These are phyloP conservation scores for Calyptomena viridis DNA, from an alignment of 2,113 vertebrate species.

Conservation along the genomic window DNA sequence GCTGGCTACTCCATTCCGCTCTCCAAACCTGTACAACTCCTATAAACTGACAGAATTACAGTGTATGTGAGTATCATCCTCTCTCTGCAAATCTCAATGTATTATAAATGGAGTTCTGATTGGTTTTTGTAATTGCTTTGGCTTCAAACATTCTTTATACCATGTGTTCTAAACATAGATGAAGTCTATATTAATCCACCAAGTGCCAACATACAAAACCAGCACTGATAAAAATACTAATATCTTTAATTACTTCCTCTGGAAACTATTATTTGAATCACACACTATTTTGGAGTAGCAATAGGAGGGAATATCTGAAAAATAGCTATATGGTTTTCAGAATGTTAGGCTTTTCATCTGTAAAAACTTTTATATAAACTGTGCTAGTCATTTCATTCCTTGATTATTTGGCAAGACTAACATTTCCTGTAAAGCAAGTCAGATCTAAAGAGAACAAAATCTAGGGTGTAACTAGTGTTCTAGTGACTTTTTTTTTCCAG, in stretches of 20 bases:
- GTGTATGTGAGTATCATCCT: not conserved
- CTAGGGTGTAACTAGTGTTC: not conserved
- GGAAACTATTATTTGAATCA: slow-evolving; percentile 13
- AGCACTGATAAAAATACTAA: not conserved
- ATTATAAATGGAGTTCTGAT: not conserved
- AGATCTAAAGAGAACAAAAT: not conserved
- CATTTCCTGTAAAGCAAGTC: not conserved
- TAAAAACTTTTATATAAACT: not conserved
- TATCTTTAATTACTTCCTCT: slow-evolving; percentile 24
- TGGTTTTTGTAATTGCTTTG: not conserved
- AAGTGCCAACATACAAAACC: not conserved
- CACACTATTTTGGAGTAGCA: not conserved
- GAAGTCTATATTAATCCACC: not conserved
- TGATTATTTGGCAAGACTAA: not conserved
- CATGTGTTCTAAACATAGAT: not conserved
- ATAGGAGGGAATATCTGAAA: not conserved
- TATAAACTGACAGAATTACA: not conserved
- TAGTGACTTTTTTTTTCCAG: not conserved
- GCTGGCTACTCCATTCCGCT: not conserved
- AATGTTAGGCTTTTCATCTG: not conserved
- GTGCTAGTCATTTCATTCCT: not conserved
- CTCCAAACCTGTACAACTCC: not conserved
- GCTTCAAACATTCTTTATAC: not conserved
- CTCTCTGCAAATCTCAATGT: not conserved
- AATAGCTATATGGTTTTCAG: not conserved